These are phyloP conservation scores for Philopotamus ludificatus DNA, from an alignment of 1,140 invertebrate species.

Conservation along the genomic window DNA sequence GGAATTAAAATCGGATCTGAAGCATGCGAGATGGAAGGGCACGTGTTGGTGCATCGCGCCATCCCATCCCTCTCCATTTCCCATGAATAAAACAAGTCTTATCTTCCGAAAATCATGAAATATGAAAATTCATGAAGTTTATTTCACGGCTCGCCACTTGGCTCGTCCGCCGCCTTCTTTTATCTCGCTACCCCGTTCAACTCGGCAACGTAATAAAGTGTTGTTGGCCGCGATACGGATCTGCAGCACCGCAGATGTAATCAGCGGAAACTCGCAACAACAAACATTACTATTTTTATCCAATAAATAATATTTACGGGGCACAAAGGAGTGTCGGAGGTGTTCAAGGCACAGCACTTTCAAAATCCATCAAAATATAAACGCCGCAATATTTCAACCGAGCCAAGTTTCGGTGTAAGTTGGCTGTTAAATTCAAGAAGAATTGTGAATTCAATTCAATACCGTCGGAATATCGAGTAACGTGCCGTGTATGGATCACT, in stretches of 20 bases:
- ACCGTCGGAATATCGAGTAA: too few relatives aligned
- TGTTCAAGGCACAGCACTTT: too few relatives aligned
- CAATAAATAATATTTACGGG: neutral
- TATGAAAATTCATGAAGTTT: conserved; percentile 41
- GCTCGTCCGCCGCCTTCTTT: neutral
- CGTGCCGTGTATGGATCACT: too few relatives aligned
- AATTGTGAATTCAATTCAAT: too few relatives aligned
- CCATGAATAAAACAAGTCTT: conserved; percentile 40
- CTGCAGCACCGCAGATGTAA: neutral
- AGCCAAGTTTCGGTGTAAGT: too few relatives aligned
- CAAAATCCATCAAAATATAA: too few relatives aligned
- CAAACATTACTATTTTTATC: neutral
- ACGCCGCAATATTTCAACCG: too few relatives aligned
- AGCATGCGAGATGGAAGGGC: conserved; percentile 36
- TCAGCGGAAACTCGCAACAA: neutral
- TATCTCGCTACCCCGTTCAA: neutral
- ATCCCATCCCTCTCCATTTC: neutral
- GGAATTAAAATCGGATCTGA: conserved; percentile 34
- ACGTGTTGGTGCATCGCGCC: conserved; percentile 1
- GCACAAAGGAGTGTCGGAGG: too few relatives aligned
- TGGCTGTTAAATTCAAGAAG: too few relatives aligned
- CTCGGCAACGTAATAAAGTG: conserved; percentile 15
- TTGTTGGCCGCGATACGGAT: conserved; percentile 19
- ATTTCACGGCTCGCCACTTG: conserved; percentile 13
- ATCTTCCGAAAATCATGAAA: conserved; percentile 41